Evolutionary conservation across 1,140 invertebrate species (phyloP).

Genomic region (Pseudoatta argentina): DNA sequence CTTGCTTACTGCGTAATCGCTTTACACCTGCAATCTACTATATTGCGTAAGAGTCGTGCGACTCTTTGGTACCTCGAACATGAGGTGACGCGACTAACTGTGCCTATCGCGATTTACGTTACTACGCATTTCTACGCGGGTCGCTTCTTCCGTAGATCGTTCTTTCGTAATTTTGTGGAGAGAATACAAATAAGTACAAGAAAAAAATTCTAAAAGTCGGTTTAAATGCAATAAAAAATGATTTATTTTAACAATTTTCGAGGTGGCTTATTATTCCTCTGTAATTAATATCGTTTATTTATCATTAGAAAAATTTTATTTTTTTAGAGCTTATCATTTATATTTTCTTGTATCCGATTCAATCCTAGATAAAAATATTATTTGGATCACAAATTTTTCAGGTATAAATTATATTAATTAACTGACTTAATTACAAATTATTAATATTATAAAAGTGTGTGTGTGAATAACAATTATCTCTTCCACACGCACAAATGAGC

Average conservation of each 20-base stretch:
- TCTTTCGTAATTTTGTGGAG: slow-evolving; percentile 30
- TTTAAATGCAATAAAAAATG: neutral
- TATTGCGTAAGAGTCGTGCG: slow-evolving; percentile 58
- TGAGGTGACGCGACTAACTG: slow-evolving; percentile 21
- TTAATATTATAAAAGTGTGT: neutral
- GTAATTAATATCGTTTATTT: neutral
- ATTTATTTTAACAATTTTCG: neutral
- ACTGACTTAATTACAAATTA: slow-evolving; percentile 9
- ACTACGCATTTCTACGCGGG: slow-evolving; percentile 28
- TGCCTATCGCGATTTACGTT: slow-evolving; percentile 53
- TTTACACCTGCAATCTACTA: slow-evolving; percentile 26
- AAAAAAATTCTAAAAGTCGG: neutral
- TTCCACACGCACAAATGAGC: neutral
- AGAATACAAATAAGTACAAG: neutral
- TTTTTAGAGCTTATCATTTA: neutral
- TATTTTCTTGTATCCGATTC: neutral
- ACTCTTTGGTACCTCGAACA: slow-evolving; percentile 48
- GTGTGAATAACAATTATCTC: neutral
- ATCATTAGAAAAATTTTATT: neutral
- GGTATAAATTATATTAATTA: neutral
- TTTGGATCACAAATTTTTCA: neutral
- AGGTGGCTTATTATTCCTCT: neutral
- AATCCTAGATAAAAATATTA: neutral
- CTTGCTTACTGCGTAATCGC: slow-evolving; percentile 56
- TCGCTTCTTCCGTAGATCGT: slow-evolving; percentile 21